Evolutionary conservation across 2,888 invertebrate species (phyloP).

Genomic region (Philonicus albiceps): DNA sequence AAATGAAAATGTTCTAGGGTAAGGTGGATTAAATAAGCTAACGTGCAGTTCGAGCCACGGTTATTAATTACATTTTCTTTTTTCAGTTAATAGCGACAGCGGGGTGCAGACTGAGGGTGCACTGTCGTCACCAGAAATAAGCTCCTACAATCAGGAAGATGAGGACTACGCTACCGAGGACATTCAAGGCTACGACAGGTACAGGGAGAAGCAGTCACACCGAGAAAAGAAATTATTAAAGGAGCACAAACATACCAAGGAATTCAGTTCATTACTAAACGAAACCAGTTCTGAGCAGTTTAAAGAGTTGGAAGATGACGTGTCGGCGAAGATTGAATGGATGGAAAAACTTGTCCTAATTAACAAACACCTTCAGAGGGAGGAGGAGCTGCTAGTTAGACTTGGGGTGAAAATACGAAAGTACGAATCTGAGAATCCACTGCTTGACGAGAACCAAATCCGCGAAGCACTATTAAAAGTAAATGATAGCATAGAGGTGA

Average conservation of each 20-base stretch:
- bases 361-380: constrained; percentile 76
- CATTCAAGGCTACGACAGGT: neutral
- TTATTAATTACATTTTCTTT: neutral
- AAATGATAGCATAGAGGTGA: constrained; percentile 65
- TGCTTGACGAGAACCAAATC: constrained; percentile 62
- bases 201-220: constrained; percentile 58
- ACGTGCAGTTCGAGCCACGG: neutral
- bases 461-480: constrained; percentile 62
- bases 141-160: constrained; percentile 49
- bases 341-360: constrained; percentile 76
- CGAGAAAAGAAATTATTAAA: constrained; percentile 66
- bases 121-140: constrained; percentile 61
- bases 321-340: constrained; percentile 72
- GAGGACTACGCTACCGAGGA: constrained; percentile 36
- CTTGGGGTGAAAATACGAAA: constrained; percentile 72
- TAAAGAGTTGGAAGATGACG: constrained; percentile 63
- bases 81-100: constrained; percentile 71
- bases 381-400: constrained; percentile 76
- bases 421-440: constrained; percentile 66
- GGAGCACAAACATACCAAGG: constrained; percentile 67
- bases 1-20: neutral
- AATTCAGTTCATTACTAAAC: constrained; percentile 64
- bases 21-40: neutral
- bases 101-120: constrained; percentile 72
- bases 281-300: constrained; percentile 54